Base-by-base conservation (phyloP, 2,888 invertebrate species). In the Conops quadrifasciatus region DNA sequence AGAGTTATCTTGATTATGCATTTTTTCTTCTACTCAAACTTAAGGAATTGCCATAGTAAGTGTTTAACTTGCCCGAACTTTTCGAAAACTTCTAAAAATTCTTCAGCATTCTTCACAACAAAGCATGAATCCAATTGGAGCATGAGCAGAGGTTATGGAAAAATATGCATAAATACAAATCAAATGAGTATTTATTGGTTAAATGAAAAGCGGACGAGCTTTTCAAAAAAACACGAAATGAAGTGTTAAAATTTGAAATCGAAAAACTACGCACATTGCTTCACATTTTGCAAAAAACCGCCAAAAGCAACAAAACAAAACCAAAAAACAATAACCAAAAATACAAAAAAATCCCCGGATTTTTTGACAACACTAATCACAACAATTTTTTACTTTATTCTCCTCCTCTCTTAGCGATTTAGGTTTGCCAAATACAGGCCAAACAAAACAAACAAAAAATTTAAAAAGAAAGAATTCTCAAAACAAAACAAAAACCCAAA, bases 351-450 rank as follows among this genome's bases (percentile, higher is more conserved):
- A 72, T 71, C 72, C 69, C 68, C 74, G 78, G 76, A 76, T 77
- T 79, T 80, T 80, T 79, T 78, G 72, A 75, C 80, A 81, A 82
- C 82, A 82, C 82, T 84, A 84, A 83, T 82, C 81, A 82, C 79
- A 81, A 84, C 80, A 81, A 83, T 84, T 85, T 81, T 84, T 85
- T 85, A 83, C 83, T 85, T 85, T 84, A 83, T 85, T 85, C 80
- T 83, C 82, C 81, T 36, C 74, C 83, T 84, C 82, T 85, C 85
- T 83, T 85, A 85, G 85, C 85, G 80, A 82, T 85, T 84, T 85
- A 85, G 85, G 85, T 83, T 79, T 79, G 80, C 78, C 74, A 82
- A 79, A 75, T 36, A 72, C 58, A 72, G 45, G 74, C 73, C 68
- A 77, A 76, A 76, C 62, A 75, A 76, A 75, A 74, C 71, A 72